Conservation (phyloP, 92 coral and sea anemone genomes). For the Phenganax stokvisi region DNA sequence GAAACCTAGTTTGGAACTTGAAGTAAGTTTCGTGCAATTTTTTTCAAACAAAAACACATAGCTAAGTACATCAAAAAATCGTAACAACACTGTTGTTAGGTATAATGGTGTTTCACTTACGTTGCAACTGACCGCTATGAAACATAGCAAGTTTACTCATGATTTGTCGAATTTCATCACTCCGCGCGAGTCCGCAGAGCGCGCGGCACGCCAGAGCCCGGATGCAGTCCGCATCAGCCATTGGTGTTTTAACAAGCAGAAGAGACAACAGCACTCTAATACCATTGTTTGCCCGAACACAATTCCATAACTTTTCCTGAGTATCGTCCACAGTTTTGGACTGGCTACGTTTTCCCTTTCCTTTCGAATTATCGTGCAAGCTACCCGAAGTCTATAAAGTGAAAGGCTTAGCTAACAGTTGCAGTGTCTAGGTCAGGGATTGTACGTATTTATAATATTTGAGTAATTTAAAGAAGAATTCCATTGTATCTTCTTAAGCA, state of each 20-base stretch:
- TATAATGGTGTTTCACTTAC: conserved; percentile 47
- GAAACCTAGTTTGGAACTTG: too few species aligned
- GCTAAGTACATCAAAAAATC: too few species aligned
- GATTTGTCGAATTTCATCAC: conserved; percentile 87
- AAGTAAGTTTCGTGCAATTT: too few species aligned
- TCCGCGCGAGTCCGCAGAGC: conserved; percentile 77
- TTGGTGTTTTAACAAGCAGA: conserved; percentile 84
- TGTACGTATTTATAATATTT: too few species aligned
- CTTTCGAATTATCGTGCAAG: not conserved
- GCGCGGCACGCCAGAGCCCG: conserved; percentile 96
- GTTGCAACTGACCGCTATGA: conserved; percentile 89
- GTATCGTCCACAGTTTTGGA: conserved; percentile 40
- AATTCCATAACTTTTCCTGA: conserved; percentile 69
- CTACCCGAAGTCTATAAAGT: not conserved
- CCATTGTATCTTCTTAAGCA: too few species aligned
- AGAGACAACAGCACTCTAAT: conserved; percentile 77
- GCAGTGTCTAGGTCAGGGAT: too few species aligned
- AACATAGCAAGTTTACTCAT: conserved; percentile 86
- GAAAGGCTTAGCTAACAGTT: not conserved
- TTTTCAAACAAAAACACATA: too few species aligned
- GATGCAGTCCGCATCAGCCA: conserved; percentile 81
- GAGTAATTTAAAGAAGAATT: too few species aligned
- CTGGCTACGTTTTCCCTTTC: conserved; percentile 32
- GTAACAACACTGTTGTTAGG: too few species aligned
- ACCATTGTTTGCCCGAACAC: conserved; percentile 86